A percentile compares a stretch with the other conserved stretches of the same genome.
Conservation (phyloP, 2,888 invertebrate genomes). For the Agonopterix arenella region DNA sequence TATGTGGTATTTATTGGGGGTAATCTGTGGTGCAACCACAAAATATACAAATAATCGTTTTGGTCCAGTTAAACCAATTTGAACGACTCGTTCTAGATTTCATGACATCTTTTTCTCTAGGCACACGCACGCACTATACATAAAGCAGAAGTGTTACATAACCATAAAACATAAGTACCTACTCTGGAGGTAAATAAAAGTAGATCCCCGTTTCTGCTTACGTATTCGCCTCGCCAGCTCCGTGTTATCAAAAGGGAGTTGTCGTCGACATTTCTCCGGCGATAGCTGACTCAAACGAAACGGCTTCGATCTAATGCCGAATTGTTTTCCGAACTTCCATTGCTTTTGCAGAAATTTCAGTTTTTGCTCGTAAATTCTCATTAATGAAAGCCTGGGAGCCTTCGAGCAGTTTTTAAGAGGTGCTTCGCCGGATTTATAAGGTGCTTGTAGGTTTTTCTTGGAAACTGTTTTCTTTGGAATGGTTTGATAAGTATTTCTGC, state of each 20-base stretch:
- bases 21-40: too few relatives aligned
- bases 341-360: slow-evolving; percentile 5
- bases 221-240: slow-evolving; percentile 16
- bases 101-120: too few relatives aligned
- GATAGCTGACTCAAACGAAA: slow-evolving; percentile 12
- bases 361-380: slow-evolving; percentile 6
- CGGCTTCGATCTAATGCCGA: slow-evolving; percentile 8
- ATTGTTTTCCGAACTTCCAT: slow-evolving; percentile 10
- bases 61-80: too few relatives aligned
- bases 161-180: background rate
- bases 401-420: slow-evolving; percentile 1
- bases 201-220: slow-evolving; percentile 24
- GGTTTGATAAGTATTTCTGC: slow-evolving; percentile 22
- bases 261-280: slow-evolving; percentile 9
- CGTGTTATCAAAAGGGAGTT: slow-evolving; percentile 3
- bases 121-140: too few relatives aligned
- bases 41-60: too few relatives aligned
- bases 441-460: background rate
- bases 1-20: too few relatives aligned
- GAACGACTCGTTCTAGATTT: too few relatives aligned
- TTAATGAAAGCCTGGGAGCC: slow-evolving; percentile 1
- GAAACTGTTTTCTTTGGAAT: background rate
- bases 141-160: background rate
- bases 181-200: slow-evolving; percentile 16
- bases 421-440: slow-evolving; percentile 1